phyloP scores from a whole-genome alignment of 2,113 vertebrate genomes.

The Clarias macrocephalus region DNA sequence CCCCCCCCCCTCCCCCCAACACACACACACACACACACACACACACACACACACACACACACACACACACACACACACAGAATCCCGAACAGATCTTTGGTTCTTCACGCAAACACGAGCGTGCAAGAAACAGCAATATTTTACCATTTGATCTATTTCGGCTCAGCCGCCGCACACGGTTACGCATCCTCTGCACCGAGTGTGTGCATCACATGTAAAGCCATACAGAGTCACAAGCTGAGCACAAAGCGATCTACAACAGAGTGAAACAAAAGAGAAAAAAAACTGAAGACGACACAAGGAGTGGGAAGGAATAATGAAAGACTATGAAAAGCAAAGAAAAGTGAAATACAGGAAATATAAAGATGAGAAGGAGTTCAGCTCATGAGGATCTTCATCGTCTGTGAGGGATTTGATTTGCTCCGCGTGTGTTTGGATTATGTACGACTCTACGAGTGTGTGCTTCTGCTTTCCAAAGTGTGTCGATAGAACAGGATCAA shows the following conservation, averaged over 20 bases:
- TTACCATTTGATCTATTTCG: conserved; percentile 25
- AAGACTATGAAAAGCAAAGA: background rate
- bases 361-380: background rate
- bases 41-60: no score
- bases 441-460: background rate
- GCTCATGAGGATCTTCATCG: background rate
- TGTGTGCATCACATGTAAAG: background rate
- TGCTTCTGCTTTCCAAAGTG: background rate
- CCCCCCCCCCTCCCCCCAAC: no score
- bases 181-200: background rate
- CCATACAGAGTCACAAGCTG: background rate
- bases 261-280: background rate
- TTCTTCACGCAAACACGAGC: background rate
- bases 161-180: background rate
- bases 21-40: no score
- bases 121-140: conserved; percentile 15
- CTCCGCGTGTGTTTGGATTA: background rate
- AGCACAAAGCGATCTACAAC: background rate
- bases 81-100: background rate
- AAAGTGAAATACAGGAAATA: background rate
- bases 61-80: background rate
- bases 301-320: background rate
- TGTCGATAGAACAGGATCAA: background rate
- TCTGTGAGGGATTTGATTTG: background rate
- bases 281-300: background rate